These are phyloP conservation scores for Buceros bicornis DNA, from an alignment of 2,797 vertebrate species.

Conservation along the genomic window DNA sequence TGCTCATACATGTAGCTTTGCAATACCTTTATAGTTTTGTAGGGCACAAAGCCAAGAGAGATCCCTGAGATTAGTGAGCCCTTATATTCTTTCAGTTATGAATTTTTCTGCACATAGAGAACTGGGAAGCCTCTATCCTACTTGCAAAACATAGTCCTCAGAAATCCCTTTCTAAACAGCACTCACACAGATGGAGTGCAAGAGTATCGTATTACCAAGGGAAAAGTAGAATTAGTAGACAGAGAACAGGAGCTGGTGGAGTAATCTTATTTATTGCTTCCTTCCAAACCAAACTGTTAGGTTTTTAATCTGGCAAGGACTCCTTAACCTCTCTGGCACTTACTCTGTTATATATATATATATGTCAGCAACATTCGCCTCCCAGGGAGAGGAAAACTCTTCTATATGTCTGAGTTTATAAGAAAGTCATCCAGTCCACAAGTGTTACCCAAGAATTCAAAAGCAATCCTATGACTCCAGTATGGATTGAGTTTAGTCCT, in stretches of 20 bases:
- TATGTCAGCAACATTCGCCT: not conserved
- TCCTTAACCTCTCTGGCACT: not conserved
- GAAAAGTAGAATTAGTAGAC: not conserved
- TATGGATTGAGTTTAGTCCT: slow-evolving; percentile 44
- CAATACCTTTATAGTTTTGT: not conserved
- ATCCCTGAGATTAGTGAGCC: not conserved
- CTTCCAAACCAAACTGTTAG: not conserved
- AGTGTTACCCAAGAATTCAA: not conserved
- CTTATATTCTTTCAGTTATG: not conserved
- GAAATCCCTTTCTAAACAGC: not conserved
- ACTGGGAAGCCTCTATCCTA: not conserved
- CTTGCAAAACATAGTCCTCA: not conserved
- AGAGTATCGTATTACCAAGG: not conserved
- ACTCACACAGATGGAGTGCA: not conserved
- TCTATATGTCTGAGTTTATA: not conserved
- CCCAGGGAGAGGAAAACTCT: not conserved
- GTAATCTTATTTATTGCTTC: not conserved
- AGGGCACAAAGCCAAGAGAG: not conserved
- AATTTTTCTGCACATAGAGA: not conserved
- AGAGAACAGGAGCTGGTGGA: not conserved
- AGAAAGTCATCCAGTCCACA: not conserved
- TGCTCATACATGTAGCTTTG: not conserved
- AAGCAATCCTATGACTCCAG: not conserved
- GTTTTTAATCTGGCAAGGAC: not conserved
- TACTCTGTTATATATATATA: not conserved